phyloP scores from a whole-genome alignment of 2,888 invertebrate genomes.

The Caenorhabditis zanzibari region DNA sequence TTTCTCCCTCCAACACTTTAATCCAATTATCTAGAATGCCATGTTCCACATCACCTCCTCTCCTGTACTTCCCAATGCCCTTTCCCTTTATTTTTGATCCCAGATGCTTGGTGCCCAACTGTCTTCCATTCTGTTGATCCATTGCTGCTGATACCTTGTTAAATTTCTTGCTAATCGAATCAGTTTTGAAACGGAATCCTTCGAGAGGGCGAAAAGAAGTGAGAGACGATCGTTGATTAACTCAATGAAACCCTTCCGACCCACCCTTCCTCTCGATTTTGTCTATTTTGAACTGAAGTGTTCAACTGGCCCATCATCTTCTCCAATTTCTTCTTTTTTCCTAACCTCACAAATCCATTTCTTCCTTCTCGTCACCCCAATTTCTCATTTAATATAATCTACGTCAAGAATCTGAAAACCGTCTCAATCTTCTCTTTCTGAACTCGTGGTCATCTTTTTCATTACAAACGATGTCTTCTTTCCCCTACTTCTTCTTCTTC shows the following conservation, averaged over 20 bases:
- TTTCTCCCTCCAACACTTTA: neutral
- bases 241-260: constrained; percentile 1
- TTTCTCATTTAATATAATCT: constrained; percentile 15
- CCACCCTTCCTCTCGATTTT: constrained; percentile 3
- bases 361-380: neutral
- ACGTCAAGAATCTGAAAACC: constrained; percentile 39
- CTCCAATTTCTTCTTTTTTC: constrained; percentile 2
- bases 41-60: constrained; percentile 28
- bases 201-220: constrained; percentile 23
- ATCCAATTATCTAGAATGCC: constrained; percentile 42
- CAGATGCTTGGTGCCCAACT: constrained; percentile 31
- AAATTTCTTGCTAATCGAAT: constrained; percentile 44
- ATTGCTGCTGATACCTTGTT: constrained; percentile 28
- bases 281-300: constrained; percentile 13
- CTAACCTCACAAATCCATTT: neutral
- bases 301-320: constrained; percentile 2
- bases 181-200: constrained; percentile 54
- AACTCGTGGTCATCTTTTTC: constrained; percentile 39
- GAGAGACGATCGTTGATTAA: constrained; percentile 38
- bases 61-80: constrained; percentile 29
- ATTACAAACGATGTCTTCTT: constrained; percentile 9
- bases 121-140: constrained; percentile 20
- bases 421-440: constrained; percentile 20
- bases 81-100: constrained; percentile 15
- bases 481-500: constrained; percentile 18